phyloP scores from a whole-genome alignment of 2,797 vertebrate genomes.

The Myripristis murdjan region DNA sequence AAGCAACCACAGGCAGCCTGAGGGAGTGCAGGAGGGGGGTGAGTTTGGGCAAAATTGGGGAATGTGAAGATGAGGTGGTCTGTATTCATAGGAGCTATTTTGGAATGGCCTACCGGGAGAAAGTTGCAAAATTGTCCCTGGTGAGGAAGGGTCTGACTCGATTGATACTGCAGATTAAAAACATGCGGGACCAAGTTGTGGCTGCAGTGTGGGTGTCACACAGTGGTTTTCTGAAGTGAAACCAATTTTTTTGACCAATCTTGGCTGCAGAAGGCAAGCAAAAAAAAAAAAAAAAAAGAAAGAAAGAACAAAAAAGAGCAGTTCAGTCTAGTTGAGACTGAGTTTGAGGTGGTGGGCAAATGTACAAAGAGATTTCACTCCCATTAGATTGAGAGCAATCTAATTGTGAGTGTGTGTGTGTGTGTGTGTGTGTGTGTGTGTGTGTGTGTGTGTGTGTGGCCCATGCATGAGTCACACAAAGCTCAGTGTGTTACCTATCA shows the following conservation, averaged over 20 bases:
- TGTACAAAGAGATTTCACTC: no score
- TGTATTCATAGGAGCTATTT: slow-evolving; percentile 26
- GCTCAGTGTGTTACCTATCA: slow-evolving; percentile 51
- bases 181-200: background rate
- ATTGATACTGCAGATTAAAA: slow-evolving; percentile 13
- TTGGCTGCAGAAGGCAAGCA: no score
- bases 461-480: no score
- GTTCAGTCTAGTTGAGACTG: background rate
- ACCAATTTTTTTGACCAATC: background rate
- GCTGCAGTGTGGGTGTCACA: background rate
- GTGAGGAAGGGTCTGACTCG: slow-evolving; percentile 5
- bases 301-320: background rate
- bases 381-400: no score
- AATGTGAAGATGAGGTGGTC: slow-evolving; percentile 37
- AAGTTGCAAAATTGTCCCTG: slow-evolving; percentile 22
- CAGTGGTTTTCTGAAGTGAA: background rate
- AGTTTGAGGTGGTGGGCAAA: background rate
- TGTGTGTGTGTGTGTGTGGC: background rate
- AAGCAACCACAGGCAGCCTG: slow-evolving; percentile 24
- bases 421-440: no score
- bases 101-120: background rate
- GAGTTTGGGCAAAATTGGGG: slow-evolving; percentile 19
- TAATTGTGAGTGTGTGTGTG: no score
- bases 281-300: no score
- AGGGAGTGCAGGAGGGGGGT: slow-evolving; percentile 15